Evolutionary conservation across 2,888 invertebrate species (phyloP).

Genomic region (Drosophila rellima): DNA sequence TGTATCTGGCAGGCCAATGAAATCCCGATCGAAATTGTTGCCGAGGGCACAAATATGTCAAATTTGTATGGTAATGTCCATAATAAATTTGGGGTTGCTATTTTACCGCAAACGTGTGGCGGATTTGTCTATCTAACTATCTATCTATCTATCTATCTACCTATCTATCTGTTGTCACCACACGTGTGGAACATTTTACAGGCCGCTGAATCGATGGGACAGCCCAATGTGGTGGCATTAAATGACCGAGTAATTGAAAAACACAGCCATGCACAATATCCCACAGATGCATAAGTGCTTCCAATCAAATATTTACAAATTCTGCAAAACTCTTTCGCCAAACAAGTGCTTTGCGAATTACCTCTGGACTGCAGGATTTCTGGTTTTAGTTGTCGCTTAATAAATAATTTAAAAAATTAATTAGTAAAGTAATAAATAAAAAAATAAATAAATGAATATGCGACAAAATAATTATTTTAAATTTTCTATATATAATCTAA

Average conservation of each 20-base stretch:
- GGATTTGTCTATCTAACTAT: slow-evolving; percentile 26
- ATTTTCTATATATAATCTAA: background rate
- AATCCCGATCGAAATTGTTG: background rate
- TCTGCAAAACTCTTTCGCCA: background rate
- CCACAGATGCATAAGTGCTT: slow-evolving; percentile 4
- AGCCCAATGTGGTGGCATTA: slow-evolving; percentile 32
- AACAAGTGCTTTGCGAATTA: background rate
- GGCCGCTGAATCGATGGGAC: background rate
- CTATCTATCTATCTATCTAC: background rate
- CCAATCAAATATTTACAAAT: slow-evolving; percentile 16
- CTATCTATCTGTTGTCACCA: background rate
- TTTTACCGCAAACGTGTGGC: slow-evolving; percentile 44
- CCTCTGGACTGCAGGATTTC: background rate
- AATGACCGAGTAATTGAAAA: slow-evolving; percentile 44
- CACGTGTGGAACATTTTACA: slow-evolving; percentile 23
- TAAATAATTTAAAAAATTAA: no score
- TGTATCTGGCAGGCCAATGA: slow-evolving; percentile 15
- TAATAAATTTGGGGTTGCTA: slow-evolving; percentile 51
- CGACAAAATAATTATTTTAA: background rate
- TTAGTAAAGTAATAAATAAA: no score
- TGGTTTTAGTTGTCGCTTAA: no score
- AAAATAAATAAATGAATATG: no score
- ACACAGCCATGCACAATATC: slow-evolving; percentile 23
- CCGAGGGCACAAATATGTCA: slow-evolving; percentile 43
- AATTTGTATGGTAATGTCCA: slow-evolving; percentile 61